Evolutionary conservation across 1,140 invertebrate species (phyloP).

Genomic region (Marisa cornuarietis): DNA sequence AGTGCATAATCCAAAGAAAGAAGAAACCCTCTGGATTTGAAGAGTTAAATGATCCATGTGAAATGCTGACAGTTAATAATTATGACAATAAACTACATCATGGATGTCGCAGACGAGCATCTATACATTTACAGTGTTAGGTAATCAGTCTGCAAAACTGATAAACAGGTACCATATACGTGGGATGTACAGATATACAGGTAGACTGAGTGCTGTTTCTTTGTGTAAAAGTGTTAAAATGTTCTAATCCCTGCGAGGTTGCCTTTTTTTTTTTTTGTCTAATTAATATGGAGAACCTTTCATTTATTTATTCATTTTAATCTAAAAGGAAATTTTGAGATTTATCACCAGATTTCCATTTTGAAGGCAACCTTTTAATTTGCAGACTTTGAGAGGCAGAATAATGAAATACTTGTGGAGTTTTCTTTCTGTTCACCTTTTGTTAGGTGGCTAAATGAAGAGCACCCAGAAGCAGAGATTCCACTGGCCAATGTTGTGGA

Average conservation of each 20-base stretch:
- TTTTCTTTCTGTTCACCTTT: neutral
- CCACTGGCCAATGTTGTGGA: slow-evolving; percentile 10
- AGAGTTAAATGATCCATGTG: no score
- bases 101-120: no score
- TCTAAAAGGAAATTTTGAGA: neutral
- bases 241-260: neutral
- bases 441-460: slow-evolving; percentile 5
- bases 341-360: no score
- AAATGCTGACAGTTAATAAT: no score
- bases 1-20: neutral
- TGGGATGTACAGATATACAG: neutral
- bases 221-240: no score
- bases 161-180: neutral
- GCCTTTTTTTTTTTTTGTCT: neutral
- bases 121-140: no score
- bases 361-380: neutral
- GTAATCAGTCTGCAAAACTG: no score
- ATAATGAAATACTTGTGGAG: no score
- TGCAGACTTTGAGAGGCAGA: neutral
- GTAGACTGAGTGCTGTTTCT: no score
- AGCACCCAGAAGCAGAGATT: slow-evolving; percentile 13
- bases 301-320: neutral
- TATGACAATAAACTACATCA: no score
- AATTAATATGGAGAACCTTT: no score
- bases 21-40: no score